A percentile compares a stretch with the other conserved stretches of the same genome.
Conservation (phyloP, 2,113 vertebrate species). For the Prinia subflava region DNA sequence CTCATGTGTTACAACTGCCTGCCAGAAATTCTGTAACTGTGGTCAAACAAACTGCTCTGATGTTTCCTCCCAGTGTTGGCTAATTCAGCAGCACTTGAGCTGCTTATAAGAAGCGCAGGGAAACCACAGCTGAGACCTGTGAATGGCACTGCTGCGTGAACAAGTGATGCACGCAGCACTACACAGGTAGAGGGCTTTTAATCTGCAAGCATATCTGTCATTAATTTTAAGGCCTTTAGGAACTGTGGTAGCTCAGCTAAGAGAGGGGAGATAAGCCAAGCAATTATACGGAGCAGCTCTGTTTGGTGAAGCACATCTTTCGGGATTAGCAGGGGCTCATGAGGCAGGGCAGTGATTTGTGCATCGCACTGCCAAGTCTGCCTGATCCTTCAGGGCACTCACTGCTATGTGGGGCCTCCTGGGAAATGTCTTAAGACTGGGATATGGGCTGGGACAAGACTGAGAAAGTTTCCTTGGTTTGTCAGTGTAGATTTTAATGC, state of each 20-base stretch:
- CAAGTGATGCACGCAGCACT: not conserved
- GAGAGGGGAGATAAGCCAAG: slow-evolving; percentile 4
- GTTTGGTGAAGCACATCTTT: not conserved
- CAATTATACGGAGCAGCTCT: not conserved
- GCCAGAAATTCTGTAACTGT: not conserved
- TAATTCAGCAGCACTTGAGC: not conserved
- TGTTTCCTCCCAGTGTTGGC: not conserved
- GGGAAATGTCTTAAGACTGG: not conserved
- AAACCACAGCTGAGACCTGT: not conserved
- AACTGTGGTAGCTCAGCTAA: not conserved
- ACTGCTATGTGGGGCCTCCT: not conserved
- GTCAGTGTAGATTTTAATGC: not conserved
- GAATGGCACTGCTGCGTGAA: not conserved
- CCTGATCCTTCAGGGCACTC: not conserved
- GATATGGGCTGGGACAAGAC: not conserved
- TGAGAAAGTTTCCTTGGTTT: not conserved
- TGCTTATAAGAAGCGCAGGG: not conserved
- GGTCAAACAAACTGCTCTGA: not conserved
- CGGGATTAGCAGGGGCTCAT: not conserved
- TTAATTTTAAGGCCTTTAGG: slow-evolving; percentile 23
- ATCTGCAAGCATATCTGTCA: not conserved
- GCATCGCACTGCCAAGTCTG: not conserved
- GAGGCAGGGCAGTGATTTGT: not conserved
- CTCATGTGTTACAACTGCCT: not conserved
- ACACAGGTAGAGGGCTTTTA: not conserved